These are phyloP conservation scores for Acanthaster planci DNA, from an alignment of 35 echinoderm and acorn worm species.

Conservation along the genomic window DNA sequence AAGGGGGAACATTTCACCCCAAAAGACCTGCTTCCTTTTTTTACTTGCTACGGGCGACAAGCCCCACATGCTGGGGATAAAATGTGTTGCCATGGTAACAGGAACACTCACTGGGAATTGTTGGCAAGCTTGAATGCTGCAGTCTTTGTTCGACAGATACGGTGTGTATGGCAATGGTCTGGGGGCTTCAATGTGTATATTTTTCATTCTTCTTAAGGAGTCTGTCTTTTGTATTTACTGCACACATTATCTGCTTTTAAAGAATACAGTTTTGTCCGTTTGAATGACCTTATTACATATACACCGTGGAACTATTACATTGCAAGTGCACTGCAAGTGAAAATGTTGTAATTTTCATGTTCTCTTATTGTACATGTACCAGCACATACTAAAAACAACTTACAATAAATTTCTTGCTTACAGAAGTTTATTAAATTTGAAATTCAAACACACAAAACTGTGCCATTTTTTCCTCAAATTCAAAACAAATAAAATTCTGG, in stretches of 20 bases:
- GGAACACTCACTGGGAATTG: neutral
- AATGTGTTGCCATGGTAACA: constrained; percentile 6
- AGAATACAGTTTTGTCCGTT: too few relatives aligned
- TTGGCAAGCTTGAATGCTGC: neutral
- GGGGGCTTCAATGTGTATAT: neutral
- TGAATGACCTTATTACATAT: neutral
- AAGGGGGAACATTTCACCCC: neutral
- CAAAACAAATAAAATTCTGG: too few relatives aligned
- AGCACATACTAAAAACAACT: too few relatives aligned
- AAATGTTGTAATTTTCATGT: too few relatives aligned
- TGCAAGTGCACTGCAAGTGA: neutral
- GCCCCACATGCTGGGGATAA: neutral
- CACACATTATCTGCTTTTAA: neutral
- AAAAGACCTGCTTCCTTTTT: neutral
- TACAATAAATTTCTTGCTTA: too few relatives aligned
- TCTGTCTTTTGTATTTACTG: neutral
- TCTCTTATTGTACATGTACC: too few relatives aligned
- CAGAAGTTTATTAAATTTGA: too few relatives aligned
- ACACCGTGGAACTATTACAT: neutral
- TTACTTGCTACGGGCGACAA: neutral
- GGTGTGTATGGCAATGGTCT: neutral
- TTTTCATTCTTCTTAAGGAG: neutral
- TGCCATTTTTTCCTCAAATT: too few relatives aligned
- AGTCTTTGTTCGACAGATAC: neutral
- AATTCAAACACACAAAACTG: too few relatives aligned